Conservation (phyloP, 2,888 invertebrate genomes). For the Tenthredo notha region DNA sequence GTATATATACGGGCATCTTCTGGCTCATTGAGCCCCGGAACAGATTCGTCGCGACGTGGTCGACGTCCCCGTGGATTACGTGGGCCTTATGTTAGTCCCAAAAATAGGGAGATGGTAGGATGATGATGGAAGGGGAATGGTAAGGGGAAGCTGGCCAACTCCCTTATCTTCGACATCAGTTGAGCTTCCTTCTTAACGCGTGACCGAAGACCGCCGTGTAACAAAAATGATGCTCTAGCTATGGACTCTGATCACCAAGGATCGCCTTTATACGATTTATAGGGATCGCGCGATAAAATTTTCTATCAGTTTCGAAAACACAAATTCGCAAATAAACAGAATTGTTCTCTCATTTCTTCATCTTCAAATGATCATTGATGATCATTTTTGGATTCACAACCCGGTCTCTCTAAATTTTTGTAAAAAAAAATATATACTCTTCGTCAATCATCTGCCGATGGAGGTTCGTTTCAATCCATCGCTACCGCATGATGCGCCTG, state of each 20-base stretch:
- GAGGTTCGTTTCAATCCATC: slow-evolving; percentile 42
- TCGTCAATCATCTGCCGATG: background rate
- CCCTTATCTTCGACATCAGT: slow-evolving; percentile 76
- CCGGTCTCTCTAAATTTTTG: background rate
- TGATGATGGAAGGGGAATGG: slow-evolving; percentile 57
- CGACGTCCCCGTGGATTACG: slow-evolving; percentile 72
- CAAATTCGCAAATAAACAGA: background rate
- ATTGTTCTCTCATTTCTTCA: background rate
- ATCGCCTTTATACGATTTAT: background rate
- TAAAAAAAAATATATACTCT: background rate
- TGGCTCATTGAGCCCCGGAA: slow-evolving; percentile 75
- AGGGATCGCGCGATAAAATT: background rate
- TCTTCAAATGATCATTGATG: background rate
- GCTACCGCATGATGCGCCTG: slow-evolving; percentile 48
- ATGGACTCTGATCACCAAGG: background rate
- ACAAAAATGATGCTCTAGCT: slow-evolving; percentile 53
- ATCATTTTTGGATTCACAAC: background rate
- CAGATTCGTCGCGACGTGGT: slow-evolving; percentile 75
- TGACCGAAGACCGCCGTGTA: slow-evolving; percentile 71
- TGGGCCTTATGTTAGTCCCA: slow-evolving; percentile 63
- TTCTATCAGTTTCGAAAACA: slow-evolving; percentile 17
- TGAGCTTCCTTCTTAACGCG: slow-evolving; percentile 77
- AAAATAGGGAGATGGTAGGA: slow-evolving; percentile 64
- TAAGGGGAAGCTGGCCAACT: slow-evolving; percentile 60
- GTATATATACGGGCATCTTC: slow-evolving; percentile 69